These are phyloP conservation scores for Syritta pipiens DNA, from an alignment of 2,888 invertebrate genomes.

Conservation along the genomic window DNA sequence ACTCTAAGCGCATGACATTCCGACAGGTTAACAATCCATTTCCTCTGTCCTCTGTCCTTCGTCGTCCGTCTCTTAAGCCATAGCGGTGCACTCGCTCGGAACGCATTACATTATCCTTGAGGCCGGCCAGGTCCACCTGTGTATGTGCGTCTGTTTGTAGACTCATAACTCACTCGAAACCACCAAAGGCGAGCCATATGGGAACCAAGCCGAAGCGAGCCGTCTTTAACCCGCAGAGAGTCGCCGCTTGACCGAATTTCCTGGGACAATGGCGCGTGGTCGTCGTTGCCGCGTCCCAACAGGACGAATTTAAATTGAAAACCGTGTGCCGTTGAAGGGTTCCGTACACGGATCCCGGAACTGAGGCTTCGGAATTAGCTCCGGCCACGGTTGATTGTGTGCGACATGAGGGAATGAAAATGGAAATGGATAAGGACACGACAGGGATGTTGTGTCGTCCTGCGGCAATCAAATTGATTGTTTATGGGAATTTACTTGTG, in stretches of 20 bases:
- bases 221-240: no score
- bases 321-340: constrained; percentile 54
- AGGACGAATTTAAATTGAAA: constrained; percentile 57
- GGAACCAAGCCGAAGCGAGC: no score
- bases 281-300: no score
- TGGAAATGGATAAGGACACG: constrained; percentile 28
- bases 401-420: constrained; percentile 1
- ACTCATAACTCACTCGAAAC: constrained; percentile 53
- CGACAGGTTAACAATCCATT: constrained; percentile 64
- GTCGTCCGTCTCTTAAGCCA: no score
- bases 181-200: constrained; percentile 51
- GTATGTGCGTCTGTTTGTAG: background rate
- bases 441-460: constrained; percentile 3
- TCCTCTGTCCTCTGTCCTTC: no score
- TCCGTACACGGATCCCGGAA: background rate
- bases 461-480: constrained; percentile 64
- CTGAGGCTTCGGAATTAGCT: constrained; percentile 41
- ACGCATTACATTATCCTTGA: constrained; percentile 43
- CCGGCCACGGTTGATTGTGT: constrained; percentile 45
- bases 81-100: no score
- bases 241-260: background rate
- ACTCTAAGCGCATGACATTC: constrained; percentile 50
- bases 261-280: constrained; percentile 25
- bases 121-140: constrained; percentile 2
- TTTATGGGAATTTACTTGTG: constrained; percentile 55